Conservation (phyloP, 2,113 vertebrate genomes). For the Malurus cyaneus region DNA sequence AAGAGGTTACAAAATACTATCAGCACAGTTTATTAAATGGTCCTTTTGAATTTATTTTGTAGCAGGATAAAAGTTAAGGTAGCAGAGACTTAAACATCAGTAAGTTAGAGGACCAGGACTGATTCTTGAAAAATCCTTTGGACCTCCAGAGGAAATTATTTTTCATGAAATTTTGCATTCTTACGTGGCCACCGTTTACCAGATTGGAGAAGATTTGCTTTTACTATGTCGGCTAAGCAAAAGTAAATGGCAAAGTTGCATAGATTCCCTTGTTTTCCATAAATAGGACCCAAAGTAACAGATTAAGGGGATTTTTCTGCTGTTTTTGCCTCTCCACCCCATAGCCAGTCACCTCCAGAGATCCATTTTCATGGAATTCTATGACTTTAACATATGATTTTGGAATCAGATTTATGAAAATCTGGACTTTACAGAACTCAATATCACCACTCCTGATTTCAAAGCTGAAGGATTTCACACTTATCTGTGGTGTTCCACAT, state of each 20-base stretch:
- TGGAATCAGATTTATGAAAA: not conserved
- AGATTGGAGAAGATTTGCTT: not conserved
- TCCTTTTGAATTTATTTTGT: not conserved
- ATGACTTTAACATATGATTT: not conserved
- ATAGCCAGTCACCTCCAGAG: not conserved
- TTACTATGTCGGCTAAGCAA: not conserved
- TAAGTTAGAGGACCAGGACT: not conserved
- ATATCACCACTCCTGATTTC: not conserved
- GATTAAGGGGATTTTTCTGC: not conserved
- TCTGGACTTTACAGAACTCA: not conserved
- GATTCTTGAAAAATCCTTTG: not conserved
- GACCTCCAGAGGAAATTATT: not conserved
- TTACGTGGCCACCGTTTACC: not conserved
- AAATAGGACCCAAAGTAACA: not conserved
- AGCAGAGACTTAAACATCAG: not conserved
- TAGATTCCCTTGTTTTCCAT: not conserved
- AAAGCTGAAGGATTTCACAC: not conserved
- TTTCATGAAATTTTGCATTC: not conserved
- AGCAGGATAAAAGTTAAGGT: not conserved
- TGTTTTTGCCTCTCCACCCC: not conserved
- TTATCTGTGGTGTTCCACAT: not conserved
- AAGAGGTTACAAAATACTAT: slow-evolving; percentile 11
- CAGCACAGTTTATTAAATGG: not conserved
- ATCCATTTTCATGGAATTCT: not conserved
- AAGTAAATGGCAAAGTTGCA: not conserved